Conservation (phyloP, 2,888 invertebrate genomes). For the Serrognathus titanus region DNA sequence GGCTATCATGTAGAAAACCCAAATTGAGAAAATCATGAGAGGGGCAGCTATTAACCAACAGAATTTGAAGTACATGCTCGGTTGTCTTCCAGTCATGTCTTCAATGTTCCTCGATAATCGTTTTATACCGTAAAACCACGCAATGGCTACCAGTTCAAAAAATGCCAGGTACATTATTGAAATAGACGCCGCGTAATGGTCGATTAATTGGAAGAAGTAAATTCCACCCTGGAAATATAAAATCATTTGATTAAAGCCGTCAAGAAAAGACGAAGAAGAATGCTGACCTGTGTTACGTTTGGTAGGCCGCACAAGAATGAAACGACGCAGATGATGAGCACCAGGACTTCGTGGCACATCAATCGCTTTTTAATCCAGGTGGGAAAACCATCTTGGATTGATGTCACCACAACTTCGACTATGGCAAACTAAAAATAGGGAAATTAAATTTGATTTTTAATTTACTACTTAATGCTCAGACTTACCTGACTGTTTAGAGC, state of each 20-base stretch:
- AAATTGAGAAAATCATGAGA: slow-evolving; percentile 75
- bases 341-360: slow-evolving; percentile 82
- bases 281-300: slow-evolving; percentile 73
- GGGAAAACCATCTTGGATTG: slow-evolving; percentile 90
- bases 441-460: slow-evolving; percentile 1
- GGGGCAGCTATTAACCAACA: slow-evolving; percentile 85
- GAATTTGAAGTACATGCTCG: slow-evolving; percentile 76
- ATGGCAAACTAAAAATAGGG: slow-evolving; percentile 76
- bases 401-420: slow-evolving; percentile 90
- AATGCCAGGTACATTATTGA: slow-evolving; percentile 90
- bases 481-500: slow-evolving; percentile 83
- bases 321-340: slow-evolving; percentile 76
- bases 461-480: slow-evolving; percentile 9
- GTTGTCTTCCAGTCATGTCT: slow-evolving; percentile 83
- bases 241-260: slow-evolving; percentile 11
- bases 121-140: slow-evolving; percentile 88
- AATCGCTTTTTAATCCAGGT: slow-evolving; percentile 78
- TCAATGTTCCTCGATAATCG: slow-evolving; percentile 78
- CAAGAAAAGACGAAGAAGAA: not conserved
- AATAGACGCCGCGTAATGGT: slow-evolving; percentile 89
- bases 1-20: slow-evolving; percentile 85
- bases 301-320: slow-evolving; percentile 85
- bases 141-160: slow-evolving; percentile 87
- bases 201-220: slow-evolving; percentile 87
- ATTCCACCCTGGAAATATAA: slow-evolving; percentile 70